Evolutionary conservation across 2,797 vertebrate genomes (phyloP), one percentile per base, ranked within the genome.

Genomic region (Hydrocynus forskahlii): DNA sequence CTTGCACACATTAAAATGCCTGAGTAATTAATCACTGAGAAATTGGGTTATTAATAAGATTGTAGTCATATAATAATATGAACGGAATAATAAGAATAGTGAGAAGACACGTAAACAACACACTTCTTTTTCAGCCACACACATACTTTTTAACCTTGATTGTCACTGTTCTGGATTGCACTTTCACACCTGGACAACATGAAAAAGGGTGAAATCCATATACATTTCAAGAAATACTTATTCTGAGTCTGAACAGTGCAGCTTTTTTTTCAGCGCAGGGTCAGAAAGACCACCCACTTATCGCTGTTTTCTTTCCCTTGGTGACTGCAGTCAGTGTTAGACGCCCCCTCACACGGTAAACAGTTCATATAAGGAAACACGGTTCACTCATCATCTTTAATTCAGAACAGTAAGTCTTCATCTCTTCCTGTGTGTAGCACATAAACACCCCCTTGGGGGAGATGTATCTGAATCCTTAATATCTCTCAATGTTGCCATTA

Each of bases 401-500:
- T 72, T 78, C 55, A 81, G 77, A 52, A 67, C 76, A 77, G 19
- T 62, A 54, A 52, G 57, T 59, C 25, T 64, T 60, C 23, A 29
- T 69, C 57, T 80, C 73, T 52, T 43, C 17, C 19, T 19, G 78
- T 62, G 54, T 71, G 54, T 82, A 76, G 86, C 80, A 29, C 29
- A 60, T 80, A 77, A 83, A 83, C 75, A 67, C 68, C 55, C 84
- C 40, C 43, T 55, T 38, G 79, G 78, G 86, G 78, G 25, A 82
- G 64, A 73, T 82, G 25, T 72, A 76, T 78, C 52, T 16, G n/a
- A 63, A 76, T 70, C 60, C 54, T 52, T 83, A 79, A 87, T 83
- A 66, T 79, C 70, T 77, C 74, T 60, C 74, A 72, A 69, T 80
- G 75, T 48, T 82, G 84, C 81, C 71, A 81, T 87, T 83, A 83